phyloP scores from a whole-genome alignment of 1,140 invertebrate genomes.

The Trichoplusia ni region DNA sequence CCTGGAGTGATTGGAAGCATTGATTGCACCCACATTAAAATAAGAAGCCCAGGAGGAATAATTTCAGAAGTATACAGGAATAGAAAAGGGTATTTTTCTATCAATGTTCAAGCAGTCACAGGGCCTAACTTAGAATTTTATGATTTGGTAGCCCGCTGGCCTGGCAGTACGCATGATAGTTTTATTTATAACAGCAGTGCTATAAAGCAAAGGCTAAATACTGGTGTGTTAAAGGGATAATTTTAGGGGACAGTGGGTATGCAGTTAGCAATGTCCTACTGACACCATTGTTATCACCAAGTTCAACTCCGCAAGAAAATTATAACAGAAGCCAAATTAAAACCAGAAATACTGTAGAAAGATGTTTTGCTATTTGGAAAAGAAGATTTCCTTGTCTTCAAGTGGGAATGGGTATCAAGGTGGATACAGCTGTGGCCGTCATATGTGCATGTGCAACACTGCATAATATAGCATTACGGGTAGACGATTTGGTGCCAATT shows the following conservation, averaged over 20 bases:
- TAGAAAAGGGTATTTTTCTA: conserved; percentile 29
- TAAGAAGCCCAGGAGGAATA: conserved; percentile 28
- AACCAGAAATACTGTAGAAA: conserved; percentile 20
- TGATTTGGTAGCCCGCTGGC: conserved; percentile 33
- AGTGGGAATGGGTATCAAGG: conserved; percentile 21
- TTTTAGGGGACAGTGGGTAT: conserved; percentile 30
- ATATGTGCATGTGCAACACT: conserved; percentile 36
- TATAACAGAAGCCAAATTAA: conserved; percentile 23
- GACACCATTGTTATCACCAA: conserved; percentile 13
- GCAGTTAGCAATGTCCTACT: background rate
- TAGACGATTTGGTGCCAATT: background rate
- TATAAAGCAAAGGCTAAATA: conserved; percentile 11
- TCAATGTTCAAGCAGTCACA: conserved; percentile 32
- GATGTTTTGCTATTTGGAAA: conserved; percentile 24
- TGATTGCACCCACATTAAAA: conserved; percentile 32
- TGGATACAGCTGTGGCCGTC: conserved; percentile 26
- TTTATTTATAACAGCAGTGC: conserved; percentile 24
- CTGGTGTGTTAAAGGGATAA: background rate
- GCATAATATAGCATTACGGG: conserved; percentile 31
- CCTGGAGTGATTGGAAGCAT: conserved; percentile 31
- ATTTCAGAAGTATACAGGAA: conserved; percentile 30
- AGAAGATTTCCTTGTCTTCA: conserved; percentile 30
- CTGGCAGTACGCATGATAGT: conserved; percentile 28
- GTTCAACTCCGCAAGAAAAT: conserved; percentile 2
- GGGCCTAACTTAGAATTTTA: conserved; percentile 27